Evolutionary conservation across 2,888 invertebrate species (phyloP), one percentile per base, ranked within the genome.

Genomic region (Eupithecia centaureata): DNA sequence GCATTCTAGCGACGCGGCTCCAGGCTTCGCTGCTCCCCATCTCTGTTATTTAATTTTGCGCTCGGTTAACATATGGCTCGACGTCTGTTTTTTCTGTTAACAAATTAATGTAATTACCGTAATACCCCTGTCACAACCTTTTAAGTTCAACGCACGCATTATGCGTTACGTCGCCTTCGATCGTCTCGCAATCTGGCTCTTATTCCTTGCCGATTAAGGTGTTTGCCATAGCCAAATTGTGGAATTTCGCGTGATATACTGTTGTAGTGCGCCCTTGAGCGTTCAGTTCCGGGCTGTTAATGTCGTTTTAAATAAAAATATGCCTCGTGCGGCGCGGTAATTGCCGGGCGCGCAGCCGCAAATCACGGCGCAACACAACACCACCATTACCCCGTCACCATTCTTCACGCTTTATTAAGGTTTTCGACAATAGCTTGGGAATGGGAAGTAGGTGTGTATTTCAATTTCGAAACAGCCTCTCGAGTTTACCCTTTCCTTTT

Each of bases 51-150:
- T 82, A 84, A 88, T 84, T 84, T 86, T 84, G 82, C 83, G 79
- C 81, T 82, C 79, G 69, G 77, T 86, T 81, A 84, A 84, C 81
- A 78, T 80, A 84, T 82, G 81, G 76, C 75, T 74, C 82, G 85
- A 85, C 86, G 84, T 82, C 74, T 82, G 79, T 88, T 90, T 91
- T 89, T 91, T 89, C 83, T 90, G 86, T 88, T 91, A 88, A 90
- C 90, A 90, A 89, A 91, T 91, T 91, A 90, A 91, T 86, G 87
- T 88, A 89, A 91, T 90, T 90, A 88, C 88, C 82, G 87, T 90
- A 90, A 90, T 90, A 89, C 84, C 83, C 82, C 88, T 88, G 90
- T 90, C 91, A 89, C 89, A 90, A 88, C 90, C 90, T 90, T 91
- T 89, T 91, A 89, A 89, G 90, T 91, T 92, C 90, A 91, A 88